Evolutionary conservation across 23 tunicate species (phyloP), one percentile per base, ranked within the genome.

Genomic region (Styela clava): DNA sequence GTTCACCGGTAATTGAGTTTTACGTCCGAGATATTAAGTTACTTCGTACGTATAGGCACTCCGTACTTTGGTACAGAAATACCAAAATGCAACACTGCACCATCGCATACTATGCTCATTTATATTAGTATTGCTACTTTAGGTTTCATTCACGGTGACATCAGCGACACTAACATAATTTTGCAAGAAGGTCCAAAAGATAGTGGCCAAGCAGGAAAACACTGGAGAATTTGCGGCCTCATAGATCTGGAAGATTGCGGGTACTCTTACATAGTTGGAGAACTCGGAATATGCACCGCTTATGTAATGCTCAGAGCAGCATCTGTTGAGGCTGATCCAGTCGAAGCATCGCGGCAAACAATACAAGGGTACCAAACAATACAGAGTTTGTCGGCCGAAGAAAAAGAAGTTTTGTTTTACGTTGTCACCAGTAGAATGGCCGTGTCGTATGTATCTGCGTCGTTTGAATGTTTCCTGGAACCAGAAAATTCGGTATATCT

Each of bases 191-290:
- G 56, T 44, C 12, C 9, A 5, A 44, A 7, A 12, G 9, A 44
- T 5, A 5, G 12, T 44, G 12, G 56, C 7, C 9, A 71, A 71
- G 70, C 7, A 65, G 24, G 16, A n/a, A 30, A 29, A 3, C 35
- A 71, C 16, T 71, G 77, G 77, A 18, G 16, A 32, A 71, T 71
- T 16, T 16, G 16, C 16, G 89, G 89, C 2, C 37, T 79, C 2
- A 85, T 85, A 31, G 89, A 85, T 52, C 79, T 85, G 51, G 89
- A 85, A 69, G 25, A 78, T 29, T 35, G 78, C 28, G 79, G 70
- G n/a, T 33, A 68, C 32, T 71, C 79, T 19, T 78, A 80, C n/a
- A 16, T 70, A 16, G 84, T 85, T 69, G 83, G 83, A 29, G 83
- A 79, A 16, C 61, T 85, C 2, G 61, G 78, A 3, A 74, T 85